phyloP scores from a whole-genome alignment of 2,888 invertebrate genomes.

The Busseola fusca region DNA sequence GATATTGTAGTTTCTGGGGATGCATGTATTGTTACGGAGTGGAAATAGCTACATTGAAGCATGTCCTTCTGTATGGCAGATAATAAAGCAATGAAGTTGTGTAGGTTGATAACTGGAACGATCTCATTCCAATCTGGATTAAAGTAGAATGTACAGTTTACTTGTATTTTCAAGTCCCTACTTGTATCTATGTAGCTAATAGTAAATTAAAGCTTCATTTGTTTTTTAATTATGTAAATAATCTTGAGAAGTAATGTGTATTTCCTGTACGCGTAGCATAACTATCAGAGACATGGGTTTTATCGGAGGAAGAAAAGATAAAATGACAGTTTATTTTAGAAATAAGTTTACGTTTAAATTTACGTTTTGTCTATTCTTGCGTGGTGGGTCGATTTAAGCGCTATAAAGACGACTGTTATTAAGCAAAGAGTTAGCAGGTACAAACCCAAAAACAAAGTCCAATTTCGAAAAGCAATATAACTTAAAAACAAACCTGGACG shows the following conservation, averaged over 20 bases:
- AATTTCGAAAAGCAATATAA: constrained; percentile 26
- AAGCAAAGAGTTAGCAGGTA: neutral
- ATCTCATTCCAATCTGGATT: constrained; percentile 20
- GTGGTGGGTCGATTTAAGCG: neutral
- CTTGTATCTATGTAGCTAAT: too few relatives aligned
- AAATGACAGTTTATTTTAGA: neutral
- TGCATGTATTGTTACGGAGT: constrained; percentile 47
- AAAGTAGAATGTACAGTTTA: constrained; percentile 11
- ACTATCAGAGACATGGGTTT: neutral
- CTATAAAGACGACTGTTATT: neutral
- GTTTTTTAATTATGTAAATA: neutral
- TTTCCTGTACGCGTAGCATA: neutral
- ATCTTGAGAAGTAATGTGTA: neutral
- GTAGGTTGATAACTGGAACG: neutral
- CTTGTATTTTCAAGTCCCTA: constrained; percentile 2
- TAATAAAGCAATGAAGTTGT: constrained; percentile 22
- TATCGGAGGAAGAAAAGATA: neutral
- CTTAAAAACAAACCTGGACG: constrained; percentile 31
- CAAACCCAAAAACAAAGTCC: constrained; percentile 4
- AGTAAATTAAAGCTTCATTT: neutral
- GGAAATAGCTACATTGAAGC: constrained; percentile 18
- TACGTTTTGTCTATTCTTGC: too few relatives aligned
- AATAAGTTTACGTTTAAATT: neutral
- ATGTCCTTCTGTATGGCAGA: constrained; percentile 13
- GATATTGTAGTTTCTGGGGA: constrained; percentile 43